These are phyloP conservation scores for Phaedon cochleariae DNA, from an alignment of 2,888 invertebrate genomes.

Conservation along the genomic window DNA sequence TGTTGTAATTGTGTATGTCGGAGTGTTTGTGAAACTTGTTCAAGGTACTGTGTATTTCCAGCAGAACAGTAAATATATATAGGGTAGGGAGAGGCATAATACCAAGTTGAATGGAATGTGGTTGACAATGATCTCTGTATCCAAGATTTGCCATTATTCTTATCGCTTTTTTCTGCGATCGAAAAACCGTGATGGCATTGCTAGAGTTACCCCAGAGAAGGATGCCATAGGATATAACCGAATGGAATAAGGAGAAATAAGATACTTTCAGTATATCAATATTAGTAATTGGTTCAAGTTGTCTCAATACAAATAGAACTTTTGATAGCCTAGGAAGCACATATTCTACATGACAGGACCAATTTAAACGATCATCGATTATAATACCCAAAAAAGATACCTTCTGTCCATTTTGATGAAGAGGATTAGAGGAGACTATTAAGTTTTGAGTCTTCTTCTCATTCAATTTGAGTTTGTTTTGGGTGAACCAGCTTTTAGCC, in stretches of 20 bases:
- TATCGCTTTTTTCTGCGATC: not conserved
- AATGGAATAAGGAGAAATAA: not conserved
- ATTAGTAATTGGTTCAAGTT: not conserved
- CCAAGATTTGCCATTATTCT: slow-evolving; percentile 1
- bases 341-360: not conserved
- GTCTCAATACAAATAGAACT: not conserved
- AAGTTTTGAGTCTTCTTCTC: not conserved
- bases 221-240: not conserved
- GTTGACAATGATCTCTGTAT: not conserved
- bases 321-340: not conserved
- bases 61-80: not conserved
- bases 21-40: too few species aligned
- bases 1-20: too few species aligned
- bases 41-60: too few species aligned
- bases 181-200: not conserved
- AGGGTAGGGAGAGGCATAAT: not conserved
- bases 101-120: not conserved
- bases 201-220: not conserved
- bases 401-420: not conserved
- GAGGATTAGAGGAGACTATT: not conserved
- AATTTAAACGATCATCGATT: slow-evolving; percentile 1
- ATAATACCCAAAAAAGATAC: not conserved
- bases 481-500: not conserved
- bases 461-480: not conserved
- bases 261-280: not conserved